phyloP scores from a whole-genome alignment of 2,113 vertebrate species.

The Sander vitreus region DNA sequence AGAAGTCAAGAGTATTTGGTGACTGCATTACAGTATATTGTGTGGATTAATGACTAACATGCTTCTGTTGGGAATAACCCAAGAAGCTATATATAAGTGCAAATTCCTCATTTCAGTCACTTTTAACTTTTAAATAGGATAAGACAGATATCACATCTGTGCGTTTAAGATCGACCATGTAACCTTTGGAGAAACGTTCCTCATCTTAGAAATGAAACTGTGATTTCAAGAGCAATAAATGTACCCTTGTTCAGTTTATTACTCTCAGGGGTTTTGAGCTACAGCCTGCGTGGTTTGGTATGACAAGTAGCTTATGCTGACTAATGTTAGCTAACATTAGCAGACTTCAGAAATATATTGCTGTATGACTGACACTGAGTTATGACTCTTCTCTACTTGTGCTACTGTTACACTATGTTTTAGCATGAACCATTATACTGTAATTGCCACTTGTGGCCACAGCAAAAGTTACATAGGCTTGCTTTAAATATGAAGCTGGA shows the following conservation, averaged over 20 bases:
- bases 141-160: not conserved
- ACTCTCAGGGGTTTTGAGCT: not conserved
- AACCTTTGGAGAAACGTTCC: not conserved
- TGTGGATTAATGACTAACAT: constrained; percentile 6
- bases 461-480: not conserved
- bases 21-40: not conserved
- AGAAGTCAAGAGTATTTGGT: not conserved
- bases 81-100: not conserved
- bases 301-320: not conserved
- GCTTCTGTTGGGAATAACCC: not conserved
- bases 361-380: not conserved
- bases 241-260: no score
- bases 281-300: not conserved
- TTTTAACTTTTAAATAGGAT: not conserved
- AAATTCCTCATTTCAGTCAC: not conserved
- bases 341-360: not conserved
- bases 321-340: not conserved
- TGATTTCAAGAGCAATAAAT: not conserved
- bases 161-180: not conserved
- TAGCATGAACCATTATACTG: not conserved
- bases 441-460: not conserved
- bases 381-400: not conserved
- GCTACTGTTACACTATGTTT: not conserved
- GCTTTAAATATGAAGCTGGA: not conserved
- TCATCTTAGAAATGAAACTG: not conserved